A percentile compares a stretch with the other conserved stretches of the same genome.
phyloP scores from a whole-genome alignment of 2,888 invertebrate species.

The Endotricha flammealis region DNA sequence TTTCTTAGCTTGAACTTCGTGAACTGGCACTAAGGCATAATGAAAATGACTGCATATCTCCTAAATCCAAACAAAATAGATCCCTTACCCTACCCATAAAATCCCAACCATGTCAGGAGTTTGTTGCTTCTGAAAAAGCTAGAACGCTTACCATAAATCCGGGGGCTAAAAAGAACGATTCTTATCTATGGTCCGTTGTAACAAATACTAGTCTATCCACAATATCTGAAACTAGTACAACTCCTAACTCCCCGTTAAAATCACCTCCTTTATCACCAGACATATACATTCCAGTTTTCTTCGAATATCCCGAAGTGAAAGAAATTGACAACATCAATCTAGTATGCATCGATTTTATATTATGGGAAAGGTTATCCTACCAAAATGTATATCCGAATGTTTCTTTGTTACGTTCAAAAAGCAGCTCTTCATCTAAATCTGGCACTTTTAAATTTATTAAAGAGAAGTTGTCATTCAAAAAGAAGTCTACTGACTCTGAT shows the following conservation, averaged over 20 bases:
- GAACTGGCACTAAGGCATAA: conserved; percentile 56
- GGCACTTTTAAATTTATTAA: conserved; percentile 46
- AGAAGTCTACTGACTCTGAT: conserved; percentile 37
- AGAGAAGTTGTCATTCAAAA: conserved; percentile 44
- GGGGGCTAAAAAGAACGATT: conserved; percentile 47
- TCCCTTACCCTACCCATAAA: conserved; percentile 21
- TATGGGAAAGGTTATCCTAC: conserved; percentile 61
- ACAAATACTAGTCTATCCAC: conserved; percentile 50
- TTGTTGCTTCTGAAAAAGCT: conserved; percentile 44
- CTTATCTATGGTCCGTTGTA: conserved; percentile 49
- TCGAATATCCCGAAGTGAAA: conserved; percentile 47
- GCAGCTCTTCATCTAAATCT: conserved; percentile 42
- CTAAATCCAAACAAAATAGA: conserved; percentile 26
- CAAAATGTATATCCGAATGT: conserved; percentile 55
- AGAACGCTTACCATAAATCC: conserved; percentile 38
- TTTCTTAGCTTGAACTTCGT: conserved; percentile 67
- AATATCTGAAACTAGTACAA: conserved; percentile 53
- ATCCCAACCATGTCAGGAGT: conserved; percentile 39
- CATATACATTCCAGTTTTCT: conserved; percentile 63
- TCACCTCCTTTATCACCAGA: conserved; percentile 49
- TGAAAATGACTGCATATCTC: conserved; percentile 51
- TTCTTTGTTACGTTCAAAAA: conserved; percentile 42
- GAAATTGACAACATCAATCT: conserved; percentile 40
- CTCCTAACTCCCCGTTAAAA: conserved; percentile 34
- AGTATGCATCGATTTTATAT: conserved; percentile 59